Base-by-base conservation (phyloP, 2,888 invertebrate genomes). In the Stenolophus ochropezus region DNA sequence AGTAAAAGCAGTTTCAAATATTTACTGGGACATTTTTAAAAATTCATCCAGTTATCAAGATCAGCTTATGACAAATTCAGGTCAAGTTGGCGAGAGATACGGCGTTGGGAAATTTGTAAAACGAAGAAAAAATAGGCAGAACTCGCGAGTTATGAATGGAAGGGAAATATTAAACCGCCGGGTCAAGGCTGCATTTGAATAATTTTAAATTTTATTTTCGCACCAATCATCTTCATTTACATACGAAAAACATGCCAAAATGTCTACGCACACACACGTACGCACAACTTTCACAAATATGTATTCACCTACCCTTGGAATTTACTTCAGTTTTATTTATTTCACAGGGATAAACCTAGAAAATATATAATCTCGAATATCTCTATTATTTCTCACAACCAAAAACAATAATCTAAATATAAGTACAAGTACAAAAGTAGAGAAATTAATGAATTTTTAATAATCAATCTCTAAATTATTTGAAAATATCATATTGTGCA, bases 181-280 rank as follows among this genome's bases (percentile, higher is more conserved):
- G 56, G 56, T 56, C 56, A 56, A 56, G 56, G 56, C 18, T 20
- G 11, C 56, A 56, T 56, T 56, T 56, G 56, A 56, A 56, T 56
- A 56, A 56, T 56, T 56, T 53, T 56, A 56, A 56, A 56, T 56
- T 56, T 21, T 56, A 56, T 21, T 56, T 56, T 56, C 56, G 20
- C 56, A 21, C 56, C 56, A 56, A 56, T 56, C 56, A 56, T 56
- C 20, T 11, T 21, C 20, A 20, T 56, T 56, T 20, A 20, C 56
- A 6, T 53, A 18, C 0, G 16, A 11, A 56, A 2, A 11, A 21
- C 21, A 53, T 56, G 6, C 11, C 56, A 56, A 21, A 21, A 18
- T 8, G 11, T 33, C 33, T 33, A 4, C 4, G 4, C 8, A 33
- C 33, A 8, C 8, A 2, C 4, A 33, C 8, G 3, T 5, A 27